Evolutionary conservation across 2,113 vertebrate genomes (phyloP).

Genomic region (Indicator maculatus): DNA sequence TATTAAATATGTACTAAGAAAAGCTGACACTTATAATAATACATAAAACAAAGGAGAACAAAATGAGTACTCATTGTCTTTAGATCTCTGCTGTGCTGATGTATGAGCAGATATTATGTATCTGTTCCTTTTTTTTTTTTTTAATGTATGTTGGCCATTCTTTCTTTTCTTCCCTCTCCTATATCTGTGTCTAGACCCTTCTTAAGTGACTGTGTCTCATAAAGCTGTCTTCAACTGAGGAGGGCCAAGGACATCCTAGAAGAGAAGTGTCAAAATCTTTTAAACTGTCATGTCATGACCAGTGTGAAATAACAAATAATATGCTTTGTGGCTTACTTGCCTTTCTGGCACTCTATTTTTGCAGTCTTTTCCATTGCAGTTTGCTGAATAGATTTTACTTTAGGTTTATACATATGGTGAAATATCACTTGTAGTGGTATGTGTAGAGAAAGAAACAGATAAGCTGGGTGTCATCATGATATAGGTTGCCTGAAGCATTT

Average conservation of each 20-base stretch:
- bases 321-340: background rate
- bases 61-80: background rate
- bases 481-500: background rate
- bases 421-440: background rate
- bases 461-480: background rate
- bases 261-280: background rate
- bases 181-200: background rate
- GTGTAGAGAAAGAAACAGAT: background rate
- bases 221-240: background rate
- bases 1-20: background rate
- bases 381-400: background rate
- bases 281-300: background rate
- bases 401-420: background rate
- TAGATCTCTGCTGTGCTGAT: background rate
- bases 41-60: background rate
- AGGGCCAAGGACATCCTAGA: background rate
- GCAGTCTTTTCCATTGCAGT: background rate
- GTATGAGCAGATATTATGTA: background rate
- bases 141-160: background rate
- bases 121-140: background rate
- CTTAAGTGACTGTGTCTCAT: background rate
- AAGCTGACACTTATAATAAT: background rate
- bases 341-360: background rate
- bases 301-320: background rate
- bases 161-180: background rate